phyloP scores from a whole-genome alignment of 2,888 invertebrate species.

The Aphidius colemani region DNA sequence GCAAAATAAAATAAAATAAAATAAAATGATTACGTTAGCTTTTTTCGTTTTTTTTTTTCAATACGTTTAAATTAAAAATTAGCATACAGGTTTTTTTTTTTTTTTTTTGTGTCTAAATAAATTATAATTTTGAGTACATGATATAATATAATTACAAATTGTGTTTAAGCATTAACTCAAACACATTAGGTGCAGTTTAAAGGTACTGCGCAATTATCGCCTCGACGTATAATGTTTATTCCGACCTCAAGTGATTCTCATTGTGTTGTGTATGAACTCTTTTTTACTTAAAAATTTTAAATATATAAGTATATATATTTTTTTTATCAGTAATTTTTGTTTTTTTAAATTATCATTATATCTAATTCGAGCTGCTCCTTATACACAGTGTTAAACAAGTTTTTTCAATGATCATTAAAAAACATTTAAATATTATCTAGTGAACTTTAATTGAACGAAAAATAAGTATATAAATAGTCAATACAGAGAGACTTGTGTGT shows the following conservation, averaged over 20 bases:
- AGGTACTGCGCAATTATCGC: conserved; percentile 36
- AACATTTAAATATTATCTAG: no score
- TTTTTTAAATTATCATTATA: no score
- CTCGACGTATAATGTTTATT: conserved; percentile 23
- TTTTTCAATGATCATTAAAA: no score
- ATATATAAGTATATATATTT: no score
- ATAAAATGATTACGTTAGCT: not conserved
- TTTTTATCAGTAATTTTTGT: no score
- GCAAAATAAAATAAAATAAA: not conserved
- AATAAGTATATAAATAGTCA: no score
- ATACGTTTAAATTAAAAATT: not conserved
- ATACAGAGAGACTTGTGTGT: no score
- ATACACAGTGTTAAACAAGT: no score
- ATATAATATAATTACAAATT: conserved; percentile 11
- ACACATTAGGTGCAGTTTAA: conserved; percentile 17
- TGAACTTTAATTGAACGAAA: no score
- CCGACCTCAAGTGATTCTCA: not conserved
- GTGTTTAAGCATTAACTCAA: conserved; percentile 14
- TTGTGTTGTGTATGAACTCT: not conserved
- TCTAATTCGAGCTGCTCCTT: no score
- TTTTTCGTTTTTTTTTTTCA: no score
- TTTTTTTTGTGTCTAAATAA: not conserved
- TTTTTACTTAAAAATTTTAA: not conserved
- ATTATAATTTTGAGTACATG: no score
- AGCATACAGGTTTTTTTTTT: not conserved